Evolutionary conservation across 2,113 vertebrate genomes (phyloP).

Genomic region (Pampusana beccarii): DNA sequence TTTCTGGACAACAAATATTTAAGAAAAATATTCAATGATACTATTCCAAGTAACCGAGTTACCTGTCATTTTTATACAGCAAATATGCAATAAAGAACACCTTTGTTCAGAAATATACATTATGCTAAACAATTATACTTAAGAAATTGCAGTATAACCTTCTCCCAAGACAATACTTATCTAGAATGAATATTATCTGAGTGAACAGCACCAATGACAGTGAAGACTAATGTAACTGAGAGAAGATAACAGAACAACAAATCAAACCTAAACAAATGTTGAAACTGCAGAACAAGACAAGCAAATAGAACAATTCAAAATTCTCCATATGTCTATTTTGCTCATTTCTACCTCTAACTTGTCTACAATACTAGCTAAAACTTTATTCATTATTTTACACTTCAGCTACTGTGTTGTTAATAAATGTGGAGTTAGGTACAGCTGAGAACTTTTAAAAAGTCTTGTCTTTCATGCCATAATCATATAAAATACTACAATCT

Average conservation of each 20-base stretch:
- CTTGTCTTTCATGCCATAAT: neutral
- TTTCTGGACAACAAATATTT: neutral
- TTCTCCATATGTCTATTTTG: neutral
- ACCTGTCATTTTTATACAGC: neutral
- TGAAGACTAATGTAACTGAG: neutral
- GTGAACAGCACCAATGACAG: neutral
- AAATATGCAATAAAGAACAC: neutral
- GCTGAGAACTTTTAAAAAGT: neutral
- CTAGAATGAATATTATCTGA: neutral
- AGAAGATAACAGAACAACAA: neutral
- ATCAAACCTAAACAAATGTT: neutral
- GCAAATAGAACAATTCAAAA: neutral
- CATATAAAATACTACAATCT: neutral
- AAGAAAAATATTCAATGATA: neutral
- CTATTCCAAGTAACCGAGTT: neutral
- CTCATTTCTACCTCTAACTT: neutral
- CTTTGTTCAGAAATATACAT: neutral
- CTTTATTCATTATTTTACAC: neutral
- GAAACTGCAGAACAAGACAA: neutral
- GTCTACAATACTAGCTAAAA: neutral
- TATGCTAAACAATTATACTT: neutral
- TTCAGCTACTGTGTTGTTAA: neutral
- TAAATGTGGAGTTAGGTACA: neutral
- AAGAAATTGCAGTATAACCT: neutral
- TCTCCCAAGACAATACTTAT: neutral